Base-by-base conservation (phyloP, 1,140 invertebrate species). In the Homarus americanus region DNA sequence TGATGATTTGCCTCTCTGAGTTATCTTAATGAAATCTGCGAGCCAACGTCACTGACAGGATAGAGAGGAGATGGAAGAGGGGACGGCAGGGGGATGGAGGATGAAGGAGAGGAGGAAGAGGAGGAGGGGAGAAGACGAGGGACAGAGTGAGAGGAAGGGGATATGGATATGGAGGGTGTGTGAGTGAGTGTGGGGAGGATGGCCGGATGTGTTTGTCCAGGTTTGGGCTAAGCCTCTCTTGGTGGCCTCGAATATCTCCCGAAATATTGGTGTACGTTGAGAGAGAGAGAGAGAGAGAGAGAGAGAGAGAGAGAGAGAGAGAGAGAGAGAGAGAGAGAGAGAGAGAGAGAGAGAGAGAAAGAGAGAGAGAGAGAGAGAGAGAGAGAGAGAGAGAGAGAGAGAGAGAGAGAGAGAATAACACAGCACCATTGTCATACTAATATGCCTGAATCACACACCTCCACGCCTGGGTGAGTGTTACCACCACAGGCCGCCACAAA, bases 401-500 rank as follows among this genome's bases (percentile, higher is more conserved):
- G 53, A 58, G 53, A 58, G 53, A 73, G 72, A 73, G 72, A 73
- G 72, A 73, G 72, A 73, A n/a, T n/a, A n/a, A n/a, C n/a, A n/a
- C n/a, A n/a, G n/a, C n/a, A n/a, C n/a, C n/a, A n/a, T n/a, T n/a
- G n/a, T n/a, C n/a, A n/a, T n/a, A n/a, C n/a, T n/a, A n/a, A n/a
- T n/a, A n/a, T n/a, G n/a, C n/a, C n/a, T n/a, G n/a, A n/a, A n/a
- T n/a, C n/a, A n/a, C n/a, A n/a, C n/a, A n/a, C n/a, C n/a, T n/a
- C n/a, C n/a, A n/a, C n/a, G n/a, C n/a, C n/a, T n/a, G n/a, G n/a
- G n/a, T n/a, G n/a, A n/a, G n/a, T n/a, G n/a, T n/a, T n/a, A n/a
- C n/a, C n/a, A n/a, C n/a, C n/a, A n/a, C n/a, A n/a, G n/a, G n/a
- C n/a, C n/a, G n/a, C n/a, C n/a, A n/a, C n/a, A n/a, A n/a, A n/a